Evolutionary conservation across 2,888 invertebrate species (phyloP), one percentile per base, ranked within the genome.

Genomic region (Cataglyphis cursor): DNA sequence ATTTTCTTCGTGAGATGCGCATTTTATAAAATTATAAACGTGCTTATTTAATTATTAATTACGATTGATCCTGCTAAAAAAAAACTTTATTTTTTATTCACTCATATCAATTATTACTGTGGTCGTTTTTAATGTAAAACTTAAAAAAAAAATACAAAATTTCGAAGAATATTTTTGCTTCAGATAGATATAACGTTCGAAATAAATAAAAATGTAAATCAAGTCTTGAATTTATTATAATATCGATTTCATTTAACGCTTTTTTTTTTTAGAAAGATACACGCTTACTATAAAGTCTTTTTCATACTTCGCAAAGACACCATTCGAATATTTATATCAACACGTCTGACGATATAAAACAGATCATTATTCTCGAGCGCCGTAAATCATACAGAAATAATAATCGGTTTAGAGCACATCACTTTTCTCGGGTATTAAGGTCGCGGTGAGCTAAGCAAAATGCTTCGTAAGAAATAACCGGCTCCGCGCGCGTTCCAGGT

Each of bases 351-450:
- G 44, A 65, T 35, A 31, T 8, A n/a, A 38, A 68, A 41, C 24
- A 54, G 35, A 66, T 51, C 24, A 8, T 38, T n/a, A 15, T 9
- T 9, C 28, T 54, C 2, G n/a, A 31, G 21, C 8, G 12, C 72
- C 38, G 5, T 15, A 10, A 38, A 38, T 21, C 4, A 28, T 8
- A 8, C 51, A n/a, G n/a, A 62, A 35, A 74, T 59, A 3, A 72
- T 80, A 80, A 80, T 80, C 78, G 72, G 78, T 72, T 80, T 80
- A 80, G 61, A 41, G 35, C 70, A 31, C 59, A 44, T 80, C 72
- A 72, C 78, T 61, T 80, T 82, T 57, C 82, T 31, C 41, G 35
- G 44, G 44, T 48, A 82, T 76, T 82, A 72, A 70, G 73, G 68
- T 48, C 38, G 38, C 59, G 76, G 54, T 21, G 21, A 75, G 81